These are phyloP conservation scores for Vidua chalybeata DNA, from an alignment of 2,113 vertebrate species.

Conservation along the genomic window DNA sequence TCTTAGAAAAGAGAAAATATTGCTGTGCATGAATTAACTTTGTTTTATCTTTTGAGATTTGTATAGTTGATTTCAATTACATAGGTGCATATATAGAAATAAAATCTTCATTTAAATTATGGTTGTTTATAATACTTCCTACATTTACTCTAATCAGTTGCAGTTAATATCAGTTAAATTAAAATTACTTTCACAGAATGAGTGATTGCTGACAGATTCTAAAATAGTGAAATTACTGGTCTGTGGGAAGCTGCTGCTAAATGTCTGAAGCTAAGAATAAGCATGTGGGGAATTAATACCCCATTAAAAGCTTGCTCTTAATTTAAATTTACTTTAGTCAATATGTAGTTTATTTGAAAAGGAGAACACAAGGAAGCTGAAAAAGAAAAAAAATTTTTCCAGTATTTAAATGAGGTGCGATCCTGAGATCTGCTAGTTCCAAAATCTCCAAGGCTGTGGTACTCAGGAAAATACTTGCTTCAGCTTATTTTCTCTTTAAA, in stretches of 20 bases:
- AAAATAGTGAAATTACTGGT: background rate
- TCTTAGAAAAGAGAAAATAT: background rate
- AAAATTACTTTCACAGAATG: background rate
- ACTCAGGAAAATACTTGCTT: background rate
- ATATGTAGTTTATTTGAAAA: background rate
- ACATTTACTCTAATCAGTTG: background rate
- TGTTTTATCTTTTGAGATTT: background rate
- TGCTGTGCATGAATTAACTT: background rate
- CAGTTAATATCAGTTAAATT: constrained; percentile 5
- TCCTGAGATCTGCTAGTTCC: background rate
- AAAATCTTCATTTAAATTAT: background rate
- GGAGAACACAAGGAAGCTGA: background rate
- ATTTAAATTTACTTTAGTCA: background rate
- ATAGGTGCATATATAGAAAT: background rate
- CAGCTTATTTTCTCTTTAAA: background rate
- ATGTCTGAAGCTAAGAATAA: background rate
- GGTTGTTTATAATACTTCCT: background rate
- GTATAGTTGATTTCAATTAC: background rate
- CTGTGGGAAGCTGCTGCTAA: background rate
- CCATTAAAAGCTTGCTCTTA: background rate
- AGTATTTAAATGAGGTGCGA: background rate
- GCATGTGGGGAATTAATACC: background rate
- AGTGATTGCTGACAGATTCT: background rate
- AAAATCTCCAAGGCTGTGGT: background rate
- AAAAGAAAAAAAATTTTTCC: background rate